Evolutionary conservation across 1,140 invertebrate species (phyloP).

Genomic region (Ericerus pela): DNA sequence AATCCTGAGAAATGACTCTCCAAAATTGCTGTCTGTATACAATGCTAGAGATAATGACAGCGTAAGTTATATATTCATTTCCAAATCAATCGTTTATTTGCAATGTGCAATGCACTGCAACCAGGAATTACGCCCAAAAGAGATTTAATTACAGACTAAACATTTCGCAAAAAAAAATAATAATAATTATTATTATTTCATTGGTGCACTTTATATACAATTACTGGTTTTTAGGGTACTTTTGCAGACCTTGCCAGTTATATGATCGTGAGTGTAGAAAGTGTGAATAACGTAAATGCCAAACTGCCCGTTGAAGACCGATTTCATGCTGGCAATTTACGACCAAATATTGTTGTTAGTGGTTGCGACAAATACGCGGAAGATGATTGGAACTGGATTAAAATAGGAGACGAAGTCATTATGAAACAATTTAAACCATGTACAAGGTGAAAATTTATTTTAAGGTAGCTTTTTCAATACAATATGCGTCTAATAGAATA

Average conservation of each 20-base stretch:
- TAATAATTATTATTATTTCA: background rate
- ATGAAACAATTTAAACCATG: conserved; percentile 49
- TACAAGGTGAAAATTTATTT: conserved; percentile 30
- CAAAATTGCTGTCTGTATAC: conserved; percentile 25
- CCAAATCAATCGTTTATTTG: conserved; percentile 20
- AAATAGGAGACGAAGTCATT: conserved; percentile 42
- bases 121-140: too few relatives aligned
- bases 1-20: conserved; percentile 18
- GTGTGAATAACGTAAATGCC: background rate
- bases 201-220: conserved; percentile 26
- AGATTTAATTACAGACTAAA: too few relatives aligned
- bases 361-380: conserved; percentile 45
- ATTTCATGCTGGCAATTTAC: conserved; percentile 41
- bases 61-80: conserved; percentile 25
- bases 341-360: conserved; percentile 50
- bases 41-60: conserved; percentile 20
- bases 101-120: too few relatives aligned
- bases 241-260: background rate
- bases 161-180: too few relatives aligned
- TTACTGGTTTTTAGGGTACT: conserved; percentile 13
- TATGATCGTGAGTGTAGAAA: background rate
- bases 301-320: conserved; percentile 24
- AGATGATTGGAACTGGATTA: conserved; percentile 51
- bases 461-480: conserved; percentile 14
- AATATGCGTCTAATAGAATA: conserved; percentile 5